Evolutionary conservation across 1,140 invertebrate genomes (phyloP).

Genomic region (Drosophila aff.): DNA sequence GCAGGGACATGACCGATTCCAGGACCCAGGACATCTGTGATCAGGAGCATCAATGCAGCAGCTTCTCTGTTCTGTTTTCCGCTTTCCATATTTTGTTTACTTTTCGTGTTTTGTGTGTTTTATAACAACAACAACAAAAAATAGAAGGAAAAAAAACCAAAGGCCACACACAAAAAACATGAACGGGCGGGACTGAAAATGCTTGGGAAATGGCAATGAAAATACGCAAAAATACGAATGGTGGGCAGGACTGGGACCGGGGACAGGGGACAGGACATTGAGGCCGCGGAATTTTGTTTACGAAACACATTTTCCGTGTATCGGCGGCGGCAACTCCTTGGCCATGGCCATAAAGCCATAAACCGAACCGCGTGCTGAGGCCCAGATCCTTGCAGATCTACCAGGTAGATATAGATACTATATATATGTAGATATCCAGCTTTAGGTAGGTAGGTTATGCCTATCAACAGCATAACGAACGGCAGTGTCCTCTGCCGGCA

Average conservation of each 20-base stretch:
- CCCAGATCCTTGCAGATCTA: constrained; percentile 25
- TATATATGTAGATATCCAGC: neutral
- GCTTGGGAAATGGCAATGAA: constrained; percentile 5
- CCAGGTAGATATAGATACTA: neutral
- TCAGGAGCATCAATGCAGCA: constrained; percentile 36
- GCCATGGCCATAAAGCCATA: constrained; percentile 59
- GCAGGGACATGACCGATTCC: constrained; percentile 39
- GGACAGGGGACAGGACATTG: neutral
- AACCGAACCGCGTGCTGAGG: constrained; percentile 40
- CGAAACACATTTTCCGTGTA: constrained; percentile 76
- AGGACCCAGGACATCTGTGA: constrained; percentile 50
- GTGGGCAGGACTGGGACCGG: constrained; percentile 1
- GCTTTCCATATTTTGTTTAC: constrained; percentile 2
- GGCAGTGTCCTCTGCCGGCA: neutral
- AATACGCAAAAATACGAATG: constrained; percentile 35
- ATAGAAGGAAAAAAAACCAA: neutral
- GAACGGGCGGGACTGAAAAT: constrained; percentile 11
- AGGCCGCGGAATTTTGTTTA: constrained; percentile 59
- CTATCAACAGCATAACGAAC: neutral
- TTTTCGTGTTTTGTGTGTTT: neutral
- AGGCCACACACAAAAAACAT: constrained; percentile 23
- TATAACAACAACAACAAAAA: neutral
- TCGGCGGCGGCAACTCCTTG: constrained; percentile 68
- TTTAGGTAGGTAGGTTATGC: neutral
- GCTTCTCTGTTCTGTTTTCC: constrained; percentile 12